Evolutionary conservation across 2,113 vertebrate species (phyloP).

Genomic region (Nesospiza acunhae): DNA sequence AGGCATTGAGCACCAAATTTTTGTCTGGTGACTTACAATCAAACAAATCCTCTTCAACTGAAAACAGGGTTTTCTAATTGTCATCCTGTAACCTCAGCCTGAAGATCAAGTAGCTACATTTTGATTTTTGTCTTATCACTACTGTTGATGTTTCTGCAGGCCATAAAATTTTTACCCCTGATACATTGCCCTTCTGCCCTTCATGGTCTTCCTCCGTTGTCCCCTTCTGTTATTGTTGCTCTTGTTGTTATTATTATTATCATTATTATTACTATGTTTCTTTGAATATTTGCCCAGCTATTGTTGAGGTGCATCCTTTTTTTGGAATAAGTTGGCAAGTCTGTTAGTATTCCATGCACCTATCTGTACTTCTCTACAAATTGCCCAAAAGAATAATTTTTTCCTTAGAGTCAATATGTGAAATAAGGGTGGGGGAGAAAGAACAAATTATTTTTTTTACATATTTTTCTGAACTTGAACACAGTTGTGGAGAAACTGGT

Average conservation of each 20-base stretch:
- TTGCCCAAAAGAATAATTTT: not conserved
- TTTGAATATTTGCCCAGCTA: not conserved
- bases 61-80: not conserved
- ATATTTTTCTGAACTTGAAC: not conserved
- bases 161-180: not conserved
- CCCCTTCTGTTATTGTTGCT: not conserved
- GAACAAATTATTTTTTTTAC: no score
- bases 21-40: not conserved
- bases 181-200: not conserved
- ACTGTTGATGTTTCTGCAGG: not conserved
- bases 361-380: not conserved
- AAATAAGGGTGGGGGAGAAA: not conserved
- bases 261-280: not conserved
- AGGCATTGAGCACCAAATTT: not conserved
- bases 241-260: not conserved
- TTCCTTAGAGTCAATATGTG: not conserved
- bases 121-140: not conserved
- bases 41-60: not conserved
- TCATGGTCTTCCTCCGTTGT: not conserved
- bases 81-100: not conserved
- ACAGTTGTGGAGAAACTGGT: rapidly evolving
- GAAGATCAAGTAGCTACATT: not conserved
- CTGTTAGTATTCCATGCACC: not conserved
- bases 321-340: not conserved
- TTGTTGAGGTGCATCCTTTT: not conserved